Evolutionary conservation across 2,113 vertebrate species (phyloP), one percentile per base, ranked within the genome.

Genomic region (Gasterosteus nipponicus): DNA sequence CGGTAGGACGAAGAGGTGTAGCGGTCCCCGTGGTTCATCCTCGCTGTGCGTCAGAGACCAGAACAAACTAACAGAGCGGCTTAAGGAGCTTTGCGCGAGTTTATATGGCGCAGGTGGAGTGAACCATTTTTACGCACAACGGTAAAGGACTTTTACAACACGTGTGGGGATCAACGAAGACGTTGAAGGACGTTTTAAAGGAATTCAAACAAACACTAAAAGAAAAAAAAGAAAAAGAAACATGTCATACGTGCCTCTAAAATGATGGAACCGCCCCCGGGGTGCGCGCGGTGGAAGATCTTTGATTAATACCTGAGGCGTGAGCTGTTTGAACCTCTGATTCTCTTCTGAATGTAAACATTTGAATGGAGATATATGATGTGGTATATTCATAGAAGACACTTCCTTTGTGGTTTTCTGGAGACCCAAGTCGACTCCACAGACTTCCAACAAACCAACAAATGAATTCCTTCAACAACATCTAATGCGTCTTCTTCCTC

Each of bases 1-100:
- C 95, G 90, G 89, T 96, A 96, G 61, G 94, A 94, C 29, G 95
- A 95, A 29, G 94, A 89, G 56, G 92, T 84, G 87, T 94, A 94
- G 66, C 91, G 92, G 66, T 96, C 94, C 39, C 90, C 89, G 92
- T 92, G 94, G 87, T 86, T 95, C 96, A 96, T 95, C 79, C 79
- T 91, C 77, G 76, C 77, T 61, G 73, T 77, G 69, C 71, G 67
- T 75, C 79, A 31, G 57, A 82, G 53, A 51, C 10, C 60, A 74
- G 22, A 15, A 56, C 29, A 56, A 26, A 56, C 7, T 16, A 3
- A 31, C 26, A 14, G 26, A 31, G 26, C 15, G 3, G 31, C 68
- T 79, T 85, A 82, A 66, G 38, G 82, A 82, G 87, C 76, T 80
- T 84, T 85, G 56, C 68, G n/a, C 65, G 59, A 60, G 78, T 69